A percentile compares a stretch with the other conserved stretches of the same genome.
These are phyloP conservation scores for Gymnorhina tibicen DNA, from an alignment of 2,113 vertebrate species.

Conservation along the genomic window DNA sequence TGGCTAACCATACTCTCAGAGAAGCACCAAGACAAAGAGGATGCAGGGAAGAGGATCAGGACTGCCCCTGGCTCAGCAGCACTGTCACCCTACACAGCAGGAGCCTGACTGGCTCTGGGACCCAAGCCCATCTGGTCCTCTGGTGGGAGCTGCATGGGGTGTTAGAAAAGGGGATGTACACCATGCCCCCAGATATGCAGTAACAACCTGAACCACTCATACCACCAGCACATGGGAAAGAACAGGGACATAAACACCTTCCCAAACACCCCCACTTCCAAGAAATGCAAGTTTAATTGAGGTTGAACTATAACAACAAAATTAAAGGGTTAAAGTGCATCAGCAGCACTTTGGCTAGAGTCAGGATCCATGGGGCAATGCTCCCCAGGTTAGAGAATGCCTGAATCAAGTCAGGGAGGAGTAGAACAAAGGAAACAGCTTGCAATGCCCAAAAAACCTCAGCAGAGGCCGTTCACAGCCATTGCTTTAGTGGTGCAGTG, in stretches of 20 bases:
- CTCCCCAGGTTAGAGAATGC: background rate
- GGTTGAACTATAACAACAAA: background rate
- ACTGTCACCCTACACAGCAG: background rate
- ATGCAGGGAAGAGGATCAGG: background rate
- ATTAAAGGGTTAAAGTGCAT: background rate
- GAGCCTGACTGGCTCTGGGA: background rate
- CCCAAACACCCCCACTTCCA: background rate
- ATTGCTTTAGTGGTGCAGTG: background rate
- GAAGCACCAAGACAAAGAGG: background rate
- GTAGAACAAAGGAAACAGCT: background rate
- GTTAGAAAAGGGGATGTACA: background rate
- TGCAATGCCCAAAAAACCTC: fast-evolving
- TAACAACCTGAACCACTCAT: background rate
- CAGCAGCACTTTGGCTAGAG: background rate
- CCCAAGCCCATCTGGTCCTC: background rate
- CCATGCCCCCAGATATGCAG: fast-evolving
- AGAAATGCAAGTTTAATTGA: background rate
- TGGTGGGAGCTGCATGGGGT: background rate
- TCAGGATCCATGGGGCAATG: background rate
- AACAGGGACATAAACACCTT: background rate
- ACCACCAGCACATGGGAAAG: background rate
- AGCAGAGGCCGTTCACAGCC: background rate
- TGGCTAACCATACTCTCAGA: background rate
- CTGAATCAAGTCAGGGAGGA: background rate
- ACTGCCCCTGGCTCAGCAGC: background rate